Evolutionary conservation across 1,140 invertebrate species (phyloP).

Genomic region (Drosophila carrolli): DNA sequence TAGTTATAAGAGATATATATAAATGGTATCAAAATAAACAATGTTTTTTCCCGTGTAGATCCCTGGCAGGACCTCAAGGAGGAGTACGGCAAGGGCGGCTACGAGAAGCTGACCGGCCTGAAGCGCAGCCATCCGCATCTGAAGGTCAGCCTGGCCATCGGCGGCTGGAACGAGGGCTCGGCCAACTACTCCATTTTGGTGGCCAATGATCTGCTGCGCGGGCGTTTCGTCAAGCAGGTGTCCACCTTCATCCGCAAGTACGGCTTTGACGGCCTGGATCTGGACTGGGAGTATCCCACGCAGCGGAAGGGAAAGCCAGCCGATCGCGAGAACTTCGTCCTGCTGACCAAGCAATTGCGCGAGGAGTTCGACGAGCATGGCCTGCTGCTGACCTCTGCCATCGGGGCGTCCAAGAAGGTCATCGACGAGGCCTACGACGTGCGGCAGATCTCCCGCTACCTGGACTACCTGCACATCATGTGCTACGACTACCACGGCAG

Average conservation of each 20-base stretch:
- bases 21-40: too few relatives aligned
- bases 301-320: slow-evolving; percentile 89
- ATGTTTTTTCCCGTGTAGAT: slow-evolving; percentile 85
- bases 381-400: slow-evolving; percentile 90
- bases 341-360: slow-evolving; percentile 89
- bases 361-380: slow-evolving; percentile 87
- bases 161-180: slow-evolving; percentile 95
- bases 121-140: slow-evolving; percentile 90
- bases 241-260: slow-evolving; percentile 83
- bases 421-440: slow-evolving; percentile 92
- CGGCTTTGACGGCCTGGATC: slow-evolving; percentile 93
- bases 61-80: slow-evolving; percentile 91
- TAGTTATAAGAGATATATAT: too few relatives aligned
- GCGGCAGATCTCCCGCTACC: slow-evolving; percentile 88
- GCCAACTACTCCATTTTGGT: slow-evolving; percentile 92
- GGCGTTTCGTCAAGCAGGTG: slow-evolving; percentile 86
- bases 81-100: slow-evolving; percentile 90
- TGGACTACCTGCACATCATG: slow-evolving; percentile 95
- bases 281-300: slow-evolving; percentile 93
- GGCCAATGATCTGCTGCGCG: slow-evolving; percentile 86
- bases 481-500: slow-evolving; percentile 95
- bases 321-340: slow-evolving; percentile 92
- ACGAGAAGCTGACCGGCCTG: slow-evolving; percentile 88
- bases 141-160: slow-evolving; percentile 91
- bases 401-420: slow-evolving; percentile 89